phyloP scores from a whole-genome alignment of 2,888 invertebrate genomes.

The Tipula unca region DNA sequence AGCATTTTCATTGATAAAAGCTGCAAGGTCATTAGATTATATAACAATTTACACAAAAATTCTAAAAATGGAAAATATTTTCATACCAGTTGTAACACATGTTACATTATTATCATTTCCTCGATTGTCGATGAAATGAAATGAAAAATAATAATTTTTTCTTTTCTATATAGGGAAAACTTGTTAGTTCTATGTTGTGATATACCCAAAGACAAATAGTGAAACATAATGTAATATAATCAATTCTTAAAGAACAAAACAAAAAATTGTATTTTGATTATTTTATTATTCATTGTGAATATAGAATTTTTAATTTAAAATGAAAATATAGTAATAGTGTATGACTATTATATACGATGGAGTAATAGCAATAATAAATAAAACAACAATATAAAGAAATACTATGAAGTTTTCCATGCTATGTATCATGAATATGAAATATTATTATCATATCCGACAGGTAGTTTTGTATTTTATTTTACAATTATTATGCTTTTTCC shows the following conservation, averaged over 20 bases:
- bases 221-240: background rate
- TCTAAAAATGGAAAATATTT: background rate
- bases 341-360: background rate
- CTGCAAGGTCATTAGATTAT: background rate
- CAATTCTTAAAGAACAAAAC: background rate
- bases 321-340: background rate
- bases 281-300: constrained; percentile 8
- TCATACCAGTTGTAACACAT: background rate
- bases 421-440: background rate
- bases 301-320: background rate
- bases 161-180: background rate
- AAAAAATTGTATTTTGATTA: background rate
- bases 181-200: background rate
- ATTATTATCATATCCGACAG: background rate
- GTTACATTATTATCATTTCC: background rate
- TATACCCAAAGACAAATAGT: background rate
- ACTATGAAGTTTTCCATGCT: background rate
- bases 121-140: background rate
- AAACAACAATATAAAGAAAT: background rate
- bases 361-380: background rate
- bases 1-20: background rate
- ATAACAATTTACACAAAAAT: background rate
- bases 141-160: background rate
- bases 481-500: background rate
- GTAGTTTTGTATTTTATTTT: background rate